These are phyloP conservation scores for Arremon aurantiirostris DNA, from an alignment of 2,797 vertebrate genomes.

Conservation along the genomic window DNA sequence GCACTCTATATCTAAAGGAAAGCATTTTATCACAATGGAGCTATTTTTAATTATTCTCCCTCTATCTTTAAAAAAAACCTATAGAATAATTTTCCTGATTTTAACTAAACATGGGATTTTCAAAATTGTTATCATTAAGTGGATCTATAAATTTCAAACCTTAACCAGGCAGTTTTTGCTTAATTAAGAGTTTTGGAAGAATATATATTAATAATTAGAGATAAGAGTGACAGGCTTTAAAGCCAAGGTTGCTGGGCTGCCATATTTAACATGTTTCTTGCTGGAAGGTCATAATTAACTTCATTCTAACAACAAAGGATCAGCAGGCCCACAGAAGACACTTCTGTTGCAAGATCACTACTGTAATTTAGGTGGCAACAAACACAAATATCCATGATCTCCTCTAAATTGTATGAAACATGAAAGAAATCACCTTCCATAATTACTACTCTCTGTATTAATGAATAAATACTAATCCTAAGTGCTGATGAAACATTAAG, in stretches of 20 bases:
- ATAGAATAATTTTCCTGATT: not conserved
- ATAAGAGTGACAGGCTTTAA: not conserved
- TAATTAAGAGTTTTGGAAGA: not conserved
- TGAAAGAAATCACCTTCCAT: not conserved
- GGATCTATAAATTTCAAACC: not conserved
- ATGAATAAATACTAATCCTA: constrained; percentile 2
- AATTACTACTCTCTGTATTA: not conserved
- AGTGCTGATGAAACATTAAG: not conserved
- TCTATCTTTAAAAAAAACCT: not conserved
- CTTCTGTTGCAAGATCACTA: not conserved
- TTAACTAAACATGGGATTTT: not conserved
- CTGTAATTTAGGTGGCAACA: not conserved
- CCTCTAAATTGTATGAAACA: not conserved
- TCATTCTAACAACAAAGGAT: not conserved
- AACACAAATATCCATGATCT: not conserved
- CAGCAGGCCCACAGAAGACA: not conserved
- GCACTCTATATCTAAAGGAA: not conserved
- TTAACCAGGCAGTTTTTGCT: not conserved
- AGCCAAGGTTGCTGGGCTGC: not conserved
- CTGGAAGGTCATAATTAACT: not conserved
- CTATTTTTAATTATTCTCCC: not conserved
- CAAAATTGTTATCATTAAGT: not conserved
- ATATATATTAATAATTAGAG: not conserved
- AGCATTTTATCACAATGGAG: not conserved
- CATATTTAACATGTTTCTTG: not conserved